These are phyloP conservation scores for Palythoa heliodiscus DNA, from an alignment of 92 coral and sea anemone genomes.

Conservation along the genomic window DNA sequence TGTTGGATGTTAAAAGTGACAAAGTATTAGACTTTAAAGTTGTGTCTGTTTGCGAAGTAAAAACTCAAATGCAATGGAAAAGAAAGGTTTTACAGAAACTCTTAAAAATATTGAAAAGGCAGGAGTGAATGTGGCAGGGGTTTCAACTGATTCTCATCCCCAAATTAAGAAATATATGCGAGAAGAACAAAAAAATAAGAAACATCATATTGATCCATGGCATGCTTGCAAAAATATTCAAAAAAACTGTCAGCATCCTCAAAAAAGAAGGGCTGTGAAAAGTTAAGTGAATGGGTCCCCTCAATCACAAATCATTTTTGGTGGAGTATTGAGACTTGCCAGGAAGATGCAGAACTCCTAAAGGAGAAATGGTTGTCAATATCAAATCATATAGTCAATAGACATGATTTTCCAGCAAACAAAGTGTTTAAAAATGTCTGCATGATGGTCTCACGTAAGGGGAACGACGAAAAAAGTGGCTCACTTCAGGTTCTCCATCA, in stretches of 20 bases:
- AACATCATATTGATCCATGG: constrained; percentile 51
- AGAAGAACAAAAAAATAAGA: constrained; percentile 21
- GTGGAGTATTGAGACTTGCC: constrained; percentile 42
- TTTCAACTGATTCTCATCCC: constrained; percentile 39
- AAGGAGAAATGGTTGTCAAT: constrained; percentile 51
- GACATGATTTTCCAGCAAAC: constrained; percentile 46
- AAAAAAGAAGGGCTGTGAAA: constrained; percentile 33
- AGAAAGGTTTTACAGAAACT: constrained; percentile 40
- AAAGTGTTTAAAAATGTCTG: constrained; percentile 28
- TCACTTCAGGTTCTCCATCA: constrained; percentile 43
- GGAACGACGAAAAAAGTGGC: constrained; percentile 37
- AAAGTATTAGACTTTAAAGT: constrained; percentile 46
- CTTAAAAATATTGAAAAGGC: not conserved
- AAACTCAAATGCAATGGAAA: constrained; percentile 58
- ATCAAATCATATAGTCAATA: constrained; percentile 32
- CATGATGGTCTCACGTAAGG: constrained; percentile 33
- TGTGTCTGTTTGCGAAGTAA: constrained; percentile 43
- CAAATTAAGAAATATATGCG: constrained; percentile 39
- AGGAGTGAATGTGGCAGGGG: constrained; percentile 1
- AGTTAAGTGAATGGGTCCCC: constrained; percentile 18
- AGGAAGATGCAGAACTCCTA: constrained; percentile 22
- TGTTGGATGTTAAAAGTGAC: constrained; percentile 48
- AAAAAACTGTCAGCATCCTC: constrained; percentile 30
- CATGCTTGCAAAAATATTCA: constrained; percentile 35
- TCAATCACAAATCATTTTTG: constrained; percentile 51